phyloP scores from a whole-genome alignment of 2,113 vertebrate species.

The Labeo catla region DNA sequence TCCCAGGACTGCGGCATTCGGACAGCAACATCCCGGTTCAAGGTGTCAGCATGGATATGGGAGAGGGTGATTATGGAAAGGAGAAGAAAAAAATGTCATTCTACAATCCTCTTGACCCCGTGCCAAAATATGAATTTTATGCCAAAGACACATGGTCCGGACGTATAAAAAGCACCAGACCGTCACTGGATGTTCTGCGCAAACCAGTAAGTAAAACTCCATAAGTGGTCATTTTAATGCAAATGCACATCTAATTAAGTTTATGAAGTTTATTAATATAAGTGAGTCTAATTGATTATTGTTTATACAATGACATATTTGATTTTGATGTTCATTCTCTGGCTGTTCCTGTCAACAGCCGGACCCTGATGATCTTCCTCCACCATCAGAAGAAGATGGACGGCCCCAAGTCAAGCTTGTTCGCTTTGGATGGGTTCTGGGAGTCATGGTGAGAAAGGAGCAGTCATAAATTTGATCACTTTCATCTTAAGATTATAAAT shows the following conservation, averaged over 20 bases:
- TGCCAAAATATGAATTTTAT: slow-evolving; percentile 70
- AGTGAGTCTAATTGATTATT: too few relatives aligned
- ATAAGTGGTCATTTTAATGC: neutral
- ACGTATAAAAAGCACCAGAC: slow-evolving; percentile 49
- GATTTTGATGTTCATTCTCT: neutral
- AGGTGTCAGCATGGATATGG: slow-evolving; percentile 31
- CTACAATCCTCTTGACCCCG: slow-evolving; percentile 71
- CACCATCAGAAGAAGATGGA: neutral
- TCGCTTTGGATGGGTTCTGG: slow-evolving; percentile 74
- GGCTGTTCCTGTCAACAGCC: neutral
- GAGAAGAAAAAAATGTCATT: slow-evolving; percentile 61
- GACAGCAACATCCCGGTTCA: neutral
- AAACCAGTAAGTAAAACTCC: slow-evolving; percentile 57
- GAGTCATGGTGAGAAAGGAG: slow-evolving; percentile 68
- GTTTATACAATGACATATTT: neutral
- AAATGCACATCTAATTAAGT: neutral
- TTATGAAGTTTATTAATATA: too few relatives aligned
- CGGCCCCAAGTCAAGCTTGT: slow-evolving; percentile 52
- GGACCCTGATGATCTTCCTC: slow-evolving; percentile 22
- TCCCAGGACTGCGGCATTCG: neutral
- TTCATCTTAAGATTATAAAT: too few relatives aligned
- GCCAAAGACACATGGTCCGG: slow-evolving; percentile 55
- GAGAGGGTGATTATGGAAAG: slow-evolving; percentile 3
- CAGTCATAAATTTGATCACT: neutral
- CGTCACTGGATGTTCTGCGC: slow-evolving; percentile 68